phyloP scores from a whole-genome alignment of 2,797 vertebrate species.

The Margarornis squamiger region DNA sequence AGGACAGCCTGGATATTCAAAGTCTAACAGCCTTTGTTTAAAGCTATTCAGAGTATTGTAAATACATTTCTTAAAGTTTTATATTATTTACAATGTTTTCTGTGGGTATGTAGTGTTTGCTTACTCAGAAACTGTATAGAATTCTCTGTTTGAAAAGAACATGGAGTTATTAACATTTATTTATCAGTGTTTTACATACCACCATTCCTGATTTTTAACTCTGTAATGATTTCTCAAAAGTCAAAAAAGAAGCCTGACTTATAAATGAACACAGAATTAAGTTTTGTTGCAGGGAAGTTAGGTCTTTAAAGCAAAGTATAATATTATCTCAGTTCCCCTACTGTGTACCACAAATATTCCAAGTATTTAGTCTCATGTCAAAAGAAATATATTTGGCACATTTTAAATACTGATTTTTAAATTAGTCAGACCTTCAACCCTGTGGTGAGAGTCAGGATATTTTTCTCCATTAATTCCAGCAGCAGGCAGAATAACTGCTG shows the following conservation, averaged over 20 bases:
- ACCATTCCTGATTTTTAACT: slow-evolving; percentile 36
- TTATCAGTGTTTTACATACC: slow-evolving; percentile 18
- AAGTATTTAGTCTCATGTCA: background rate
- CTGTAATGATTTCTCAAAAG: background rate
- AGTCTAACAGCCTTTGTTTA: slow-evolving; percentile 40
- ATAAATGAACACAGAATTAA: background rate
- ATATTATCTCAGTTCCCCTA: background rate
- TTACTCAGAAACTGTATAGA: slow-evolving; percentile 1
- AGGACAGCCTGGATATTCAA: background rate
- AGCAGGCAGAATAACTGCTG: background rate
- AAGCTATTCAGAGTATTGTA: slow-evolving; percentile 18
- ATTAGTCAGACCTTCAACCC: background rate
- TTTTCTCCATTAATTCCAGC: background rate
- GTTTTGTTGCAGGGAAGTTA: background rate
- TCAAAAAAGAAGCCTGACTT: background rate
- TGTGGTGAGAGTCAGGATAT: background rate
- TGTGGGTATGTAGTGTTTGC: background rate
- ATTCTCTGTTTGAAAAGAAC: slow-evolving; percentile 19
- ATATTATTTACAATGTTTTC: slow-evolving; percentile 11
- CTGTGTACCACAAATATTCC: background rate
- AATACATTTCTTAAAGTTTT: slow-evolving; percentile 32
- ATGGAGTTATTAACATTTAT: slow-evolving; percentile 7
- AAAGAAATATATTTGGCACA: background rate
- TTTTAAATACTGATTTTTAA: background rate
- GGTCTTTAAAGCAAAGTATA: background rate